Base-by-base conservation (phyloP, 1,140 invertebrate species). In the Melanaphis sacchari region DNA sequence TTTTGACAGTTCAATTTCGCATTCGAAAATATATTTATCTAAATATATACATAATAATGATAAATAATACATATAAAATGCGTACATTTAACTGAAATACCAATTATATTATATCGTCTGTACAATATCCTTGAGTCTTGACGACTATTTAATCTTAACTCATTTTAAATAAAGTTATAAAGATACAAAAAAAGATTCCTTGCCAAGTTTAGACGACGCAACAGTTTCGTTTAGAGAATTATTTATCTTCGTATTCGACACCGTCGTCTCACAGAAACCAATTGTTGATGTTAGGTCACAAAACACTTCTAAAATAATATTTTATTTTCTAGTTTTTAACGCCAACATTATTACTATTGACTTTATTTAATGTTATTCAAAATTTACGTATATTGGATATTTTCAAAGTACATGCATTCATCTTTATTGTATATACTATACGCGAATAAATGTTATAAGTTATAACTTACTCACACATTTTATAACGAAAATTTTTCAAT, bases 161-260 rank as follows among this genome's bases (percentile, higher is more conserved):
- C 2, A n/a, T 89, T 89, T 89, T 89, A 52, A 89, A 52, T 36
- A 52, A 89, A 31, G n/a, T 36, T 49, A 46, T 88, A n/a, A 22
- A 36, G 24, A 49, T 7, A 89, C 36, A 46, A 36, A 18, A 89
- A n/a, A 24, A 11, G 36, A 89, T 40, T 89, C 26, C 49, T 52
- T 40, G 88, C 88, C 88, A 89, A 89, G 49, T 89, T 54, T 11
- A 22, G 43, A 36, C n/a, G 46, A 54, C 41, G 46, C 88, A 89
- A 89, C 88, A 89, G 88, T 54, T 89, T 89, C 88, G 38, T 54
- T 54, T 26, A 4, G 88, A 26, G 49, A 89, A 89, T 89, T 89
- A 89, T 89, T 89, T 89, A 89, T 89, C 88, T 54, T 89, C 49
- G n/a, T 89, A 49, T 52, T 89, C n/a, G 15, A 38, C 88, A 24